phyloP scores from a whole-genome alignment of 1,140 invertebrate genomes.

The Pectinophora gossypiella region DNA sequence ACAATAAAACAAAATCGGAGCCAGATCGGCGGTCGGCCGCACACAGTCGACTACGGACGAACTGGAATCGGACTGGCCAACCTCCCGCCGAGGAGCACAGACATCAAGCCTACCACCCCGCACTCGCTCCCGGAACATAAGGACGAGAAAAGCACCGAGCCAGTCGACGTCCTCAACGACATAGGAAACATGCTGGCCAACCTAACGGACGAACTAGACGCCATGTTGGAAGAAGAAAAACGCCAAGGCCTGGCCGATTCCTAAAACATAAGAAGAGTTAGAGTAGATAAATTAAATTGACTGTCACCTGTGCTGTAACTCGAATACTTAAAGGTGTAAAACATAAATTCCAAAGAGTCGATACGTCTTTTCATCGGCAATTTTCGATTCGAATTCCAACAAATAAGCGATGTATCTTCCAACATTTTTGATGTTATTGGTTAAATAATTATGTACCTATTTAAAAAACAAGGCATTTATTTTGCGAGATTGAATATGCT shows the following conservation, averaged over 20 bases:
- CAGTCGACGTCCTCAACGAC: slow-evolving; percentile 94
- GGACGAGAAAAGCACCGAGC: slow-evolving; percentile 76
- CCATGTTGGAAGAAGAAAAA: slow-evolving; percentile 95
- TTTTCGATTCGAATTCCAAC: slow-evolving; percentile 26
- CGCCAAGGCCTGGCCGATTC: slow-evolving; percentile 83
- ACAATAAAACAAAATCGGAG: slow-evolving; percentile 89
- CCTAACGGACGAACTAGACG: slow-evolving; percentile 94
- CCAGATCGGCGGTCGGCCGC: slow-evolving; percentile 66
- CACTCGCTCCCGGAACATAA: slow-evolving; percentile 47
- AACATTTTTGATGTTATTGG: too few relatives aligned
- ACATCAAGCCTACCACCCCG: slow-evolving; percentile 58
- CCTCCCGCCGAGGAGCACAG: slow-evolving; percentile 52
- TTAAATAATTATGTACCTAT: too few relatives aligned
- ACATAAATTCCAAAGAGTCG: slow-evolving; percentile 56
- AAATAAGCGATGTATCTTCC: too few relatives aligned
- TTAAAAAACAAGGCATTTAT: too few relatives aligned
- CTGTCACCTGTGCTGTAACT: too few relatives aligned
- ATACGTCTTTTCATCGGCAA: slow-evolving; percentile 24
- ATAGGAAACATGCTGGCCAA: slow-evolving; percentile 98
- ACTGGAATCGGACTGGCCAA: slow-evolving; percentile 38
- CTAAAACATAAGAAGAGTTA: slow-evolving; percentile 36
- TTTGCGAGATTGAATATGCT: too few relatives aligned
- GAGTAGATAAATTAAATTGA: background rate
- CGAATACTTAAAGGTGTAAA: background rate
- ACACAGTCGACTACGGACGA: slow-evolving; percentile 65